A percentile compares a stretch with the other conserved stretches of the same genome.
Conservation (phyloP, 2,113 vertebrate species). For the Lanius ludovicianus region DNA sequence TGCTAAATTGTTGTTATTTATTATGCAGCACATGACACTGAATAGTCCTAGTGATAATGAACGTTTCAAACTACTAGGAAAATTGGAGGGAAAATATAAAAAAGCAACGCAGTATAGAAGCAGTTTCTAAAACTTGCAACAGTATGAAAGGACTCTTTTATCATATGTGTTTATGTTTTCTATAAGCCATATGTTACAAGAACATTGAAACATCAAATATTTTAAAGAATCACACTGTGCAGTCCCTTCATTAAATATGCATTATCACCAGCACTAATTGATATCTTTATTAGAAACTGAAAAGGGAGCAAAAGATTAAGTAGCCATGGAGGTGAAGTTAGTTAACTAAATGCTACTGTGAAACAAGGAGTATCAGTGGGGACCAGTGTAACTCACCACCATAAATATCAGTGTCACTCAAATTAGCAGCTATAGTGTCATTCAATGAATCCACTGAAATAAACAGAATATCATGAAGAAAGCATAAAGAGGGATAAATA, state of each 20-base stretch:
- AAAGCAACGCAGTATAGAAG: neutral
- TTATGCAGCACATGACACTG: neutral
- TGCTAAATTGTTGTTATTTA: constrained; percentile 16
- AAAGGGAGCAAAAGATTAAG: constrained; percentile 63
- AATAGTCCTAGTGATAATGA: constrained; percentile 60
- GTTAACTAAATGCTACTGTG: constrained; percentile 79
- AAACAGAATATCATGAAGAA: constrained; percentile 91
- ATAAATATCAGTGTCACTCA: constrained; percentile 99
- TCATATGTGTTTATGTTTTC: neutral
- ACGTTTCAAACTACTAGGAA: neutral
- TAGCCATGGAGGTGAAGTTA: constrained; percentile 80
- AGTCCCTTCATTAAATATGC: neutral
- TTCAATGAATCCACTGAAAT: constrained; percentile 99
- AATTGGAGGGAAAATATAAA: neutral
- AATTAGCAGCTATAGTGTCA: constrained; percentile 99
- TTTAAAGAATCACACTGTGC: neutral
- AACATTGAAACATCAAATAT: neutral
- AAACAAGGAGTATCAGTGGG: constrained; percentile 76
- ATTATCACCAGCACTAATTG: constrained; percentile 60
- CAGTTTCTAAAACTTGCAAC: neutral
- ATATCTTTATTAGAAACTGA: constrained; percentile 60
- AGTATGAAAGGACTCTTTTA: neutral
- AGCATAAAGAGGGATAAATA: constrained; percentile 69
- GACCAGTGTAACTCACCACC: constrained; percentile 96
- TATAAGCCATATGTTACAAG: neutral